Percentiles rank a stretch among this genome's conserved stretches.
These are phyloP conservation scores for Sapajus apella DNA, from an alignment of 2,113 vertebrate species.

Conservation along the genomic window DNA sequence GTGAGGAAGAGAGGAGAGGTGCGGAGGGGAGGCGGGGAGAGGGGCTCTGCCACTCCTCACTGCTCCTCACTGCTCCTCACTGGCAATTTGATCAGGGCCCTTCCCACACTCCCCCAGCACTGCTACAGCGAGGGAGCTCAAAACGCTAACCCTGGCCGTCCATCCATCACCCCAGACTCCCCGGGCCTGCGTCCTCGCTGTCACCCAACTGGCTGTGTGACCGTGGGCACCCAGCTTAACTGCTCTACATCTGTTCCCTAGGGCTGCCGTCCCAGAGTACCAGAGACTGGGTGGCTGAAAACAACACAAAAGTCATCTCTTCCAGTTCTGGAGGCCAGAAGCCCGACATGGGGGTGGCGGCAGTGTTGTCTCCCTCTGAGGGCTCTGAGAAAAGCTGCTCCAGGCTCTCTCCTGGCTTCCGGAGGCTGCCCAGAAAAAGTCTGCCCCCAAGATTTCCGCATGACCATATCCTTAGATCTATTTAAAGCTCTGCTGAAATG, in stretches of 20 bases:
- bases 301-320: not conserved
- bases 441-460: not conserved
- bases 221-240: fast-evolving
- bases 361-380: not conserved
- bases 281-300: not conserved
- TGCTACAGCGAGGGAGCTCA: not conserved
- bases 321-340: not conserved
- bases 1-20: fast-evolving
- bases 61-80: not conserved
- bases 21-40: not conserved
- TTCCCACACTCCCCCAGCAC: fast-evolving
- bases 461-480: not conserved
- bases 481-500: not conserved
- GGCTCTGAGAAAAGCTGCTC: not conserved
- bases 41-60: fast-evolving
- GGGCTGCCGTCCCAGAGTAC: not conserved
- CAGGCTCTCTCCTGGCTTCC: not conserved
- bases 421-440: not conserved
- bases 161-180: not conserved
- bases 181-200: fast-evolving
- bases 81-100: not conserved
- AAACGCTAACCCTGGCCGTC: not conserved
- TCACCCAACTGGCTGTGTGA: not conserved
- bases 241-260: not conserved
- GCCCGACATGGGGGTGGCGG: not conserved